Conservation (phyloP, 2,113 vertebrate species). For the Phodopus roborovskii region DNA sequence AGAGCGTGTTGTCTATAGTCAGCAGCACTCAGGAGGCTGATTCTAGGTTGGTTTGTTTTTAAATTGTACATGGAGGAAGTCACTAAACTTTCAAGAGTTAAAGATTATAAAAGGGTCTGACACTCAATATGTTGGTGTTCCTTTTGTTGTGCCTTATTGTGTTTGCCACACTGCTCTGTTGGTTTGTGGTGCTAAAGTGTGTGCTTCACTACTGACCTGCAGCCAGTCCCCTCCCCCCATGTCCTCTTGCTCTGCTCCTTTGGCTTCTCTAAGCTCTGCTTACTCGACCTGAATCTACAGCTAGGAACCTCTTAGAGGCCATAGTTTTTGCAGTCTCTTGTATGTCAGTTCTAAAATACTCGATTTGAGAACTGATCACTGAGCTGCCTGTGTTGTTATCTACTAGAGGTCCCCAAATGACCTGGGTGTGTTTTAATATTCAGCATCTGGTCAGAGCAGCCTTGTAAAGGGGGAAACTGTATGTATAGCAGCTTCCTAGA, state of each 20-base stretch:
- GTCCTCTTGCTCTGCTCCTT: not conserved
- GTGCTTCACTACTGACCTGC: not conserved
- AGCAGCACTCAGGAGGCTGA: conserved; percentile 82
- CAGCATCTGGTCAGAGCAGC: not conserved
- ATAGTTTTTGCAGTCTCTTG: not conserved
- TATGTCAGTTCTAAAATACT: not conserved
- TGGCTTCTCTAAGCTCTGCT: not conserved
- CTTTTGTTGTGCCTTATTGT: not conserved
- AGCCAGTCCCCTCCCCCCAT: not conserved
- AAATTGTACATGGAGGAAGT: not conserved
- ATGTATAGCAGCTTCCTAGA: not conserved
- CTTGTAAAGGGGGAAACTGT: conserved; percentile 12
- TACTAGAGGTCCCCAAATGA: not conserved
- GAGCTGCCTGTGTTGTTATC: not conserved
- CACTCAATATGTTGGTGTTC: not conserved
- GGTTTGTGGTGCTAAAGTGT: not conserved
- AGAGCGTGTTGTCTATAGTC: conserved; percentile 84
- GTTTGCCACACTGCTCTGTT: not conserved
- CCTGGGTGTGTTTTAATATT: not conserved
- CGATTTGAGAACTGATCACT: not conserved
- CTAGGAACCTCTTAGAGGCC: not conserved
- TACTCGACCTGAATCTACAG: not conserved
- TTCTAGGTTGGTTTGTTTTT: conserved; percentile 86
- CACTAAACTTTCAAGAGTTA: not conserved
- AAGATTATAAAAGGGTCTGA: not conserved